Conservation (phyloP, 1,140 invertebrate species). For the Telenomus remus region DNA sequence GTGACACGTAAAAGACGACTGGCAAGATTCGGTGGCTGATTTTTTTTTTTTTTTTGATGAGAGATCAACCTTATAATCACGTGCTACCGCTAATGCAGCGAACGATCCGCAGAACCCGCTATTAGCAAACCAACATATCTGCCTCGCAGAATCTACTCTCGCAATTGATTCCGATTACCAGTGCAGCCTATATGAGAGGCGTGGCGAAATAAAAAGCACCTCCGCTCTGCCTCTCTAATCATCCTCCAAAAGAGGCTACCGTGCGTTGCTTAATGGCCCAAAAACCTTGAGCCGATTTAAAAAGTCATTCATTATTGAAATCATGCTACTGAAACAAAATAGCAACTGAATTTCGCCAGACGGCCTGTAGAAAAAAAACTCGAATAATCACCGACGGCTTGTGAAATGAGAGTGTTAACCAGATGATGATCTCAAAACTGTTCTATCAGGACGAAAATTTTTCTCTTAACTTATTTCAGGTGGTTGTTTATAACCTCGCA, state of each 20-base stretch:
- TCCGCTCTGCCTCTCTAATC: constrained; percentile 44
- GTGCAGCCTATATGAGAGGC: constrained; percentile 41
- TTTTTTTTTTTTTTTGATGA: constrained; percentile 31
- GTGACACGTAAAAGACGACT: constrained; percentile 27
- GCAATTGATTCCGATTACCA: constrained; percentile 50
- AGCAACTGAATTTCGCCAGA: constrained; percentile 13
- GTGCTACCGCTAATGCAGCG: constrained; percentile 38
- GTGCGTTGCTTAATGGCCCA: constrained; percentile 38
- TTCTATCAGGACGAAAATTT: too few species aligned
- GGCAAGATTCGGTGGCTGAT: constrained; percentile 26
- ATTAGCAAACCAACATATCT: constrained; percentile 43
- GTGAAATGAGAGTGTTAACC: not conserved
- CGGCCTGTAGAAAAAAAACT: not conserved
- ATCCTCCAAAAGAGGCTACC: constrained; percentile 43
- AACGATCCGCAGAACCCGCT: constrained; percentile 23
- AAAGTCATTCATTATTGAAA: constrained; percentile 44
- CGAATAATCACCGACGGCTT: constrained; percentile 6
- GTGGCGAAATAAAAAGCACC: constrained; percentile 44
- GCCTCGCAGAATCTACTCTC: constrained; percentile 30
- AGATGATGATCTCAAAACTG: not conserved
- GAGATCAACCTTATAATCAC: constrained; percentile 45
- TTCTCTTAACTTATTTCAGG: too few species aligned
- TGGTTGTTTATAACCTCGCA: too few species aligned
- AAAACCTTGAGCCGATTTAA: constrained; percentile 32
- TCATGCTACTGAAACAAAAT: constrained; percentile 43